phyloP scores from a whole-genome alignment of 2,888 invertebrate genomes.

The Eilema griseolum region DNA sequence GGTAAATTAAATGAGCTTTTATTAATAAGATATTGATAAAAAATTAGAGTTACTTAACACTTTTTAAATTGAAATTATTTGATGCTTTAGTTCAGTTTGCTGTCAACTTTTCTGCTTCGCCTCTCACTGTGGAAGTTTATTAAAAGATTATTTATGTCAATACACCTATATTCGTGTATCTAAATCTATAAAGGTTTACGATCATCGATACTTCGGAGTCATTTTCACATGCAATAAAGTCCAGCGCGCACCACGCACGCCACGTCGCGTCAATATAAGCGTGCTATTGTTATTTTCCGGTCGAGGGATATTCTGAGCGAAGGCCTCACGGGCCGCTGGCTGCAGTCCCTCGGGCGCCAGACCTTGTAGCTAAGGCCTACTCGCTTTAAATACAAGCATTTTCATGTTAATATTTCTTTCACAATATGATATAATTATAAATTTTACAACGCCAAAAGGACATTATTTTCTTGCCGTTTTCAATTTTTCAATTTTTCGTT shows the following conservation, averaged over 20 bases:
- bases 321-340: slow-evolving; percentile 44
- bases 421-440: neutral
- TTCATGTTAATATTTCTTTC: neutral
- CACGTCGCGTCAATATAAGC: slow-evolving; percentile 51
- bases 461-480: too few species aligned
- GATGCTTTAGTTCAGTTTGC: too few species aligned
- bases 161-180: too few species aligned
- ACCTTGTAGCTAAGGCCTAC: slow-evolving; percentile 17
- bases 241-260: neutral
- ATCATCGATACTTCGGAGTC: neutral
- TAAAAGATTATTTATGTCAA: too few species aligned
- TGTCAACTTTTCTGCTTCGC: too few species aligned
- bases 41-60: too few species aligned
- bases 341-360: slow-evolving; percentile 20
- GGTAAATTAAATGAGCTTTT: too few species aligned
- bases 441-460: neutral
- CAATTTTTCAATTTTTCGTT: too few species aligned
- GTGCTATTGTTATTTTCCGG: slow-evolving; percentile 61
- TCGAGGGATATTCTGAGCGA: slow-evolving; percentile 50
- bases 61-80: too few species aligned
- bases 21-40: too few species aligned
- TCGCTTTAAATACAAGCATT: slow-evolving; percentile 20
- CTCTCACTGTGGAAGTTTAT: too few species aligned
- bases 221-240: slow-evolving; percentile 37
- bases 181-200: neutral